Conservation (phyloP, 2,113 vertebrate genomes). For the Rhipidura dahli region DNA sequence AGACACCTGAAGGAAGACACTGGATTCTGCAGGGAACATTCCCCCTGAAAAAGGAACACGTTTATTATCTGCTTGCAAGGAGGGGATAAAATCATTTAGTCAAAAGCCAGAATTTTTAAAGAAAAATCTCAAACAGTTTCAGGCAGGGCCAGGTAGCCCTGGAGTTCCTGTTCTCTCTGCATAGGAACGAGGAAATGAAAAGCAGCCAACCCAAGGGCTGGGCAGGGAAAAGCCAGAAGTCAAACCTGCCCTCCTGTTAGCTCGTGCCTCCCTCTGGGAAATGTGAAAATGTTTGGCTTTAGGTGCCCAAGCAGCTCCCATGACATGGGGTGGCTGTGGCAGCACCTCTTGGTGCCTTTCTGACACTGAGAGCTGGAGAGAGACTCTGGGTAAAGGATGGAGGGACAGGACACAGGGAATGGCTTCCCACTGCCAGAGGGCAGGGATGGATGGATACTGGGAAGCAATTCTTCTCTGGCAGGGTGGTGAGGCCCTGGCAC, state of each 20-base stretch:
- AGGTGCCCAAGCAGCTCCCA: neutral
- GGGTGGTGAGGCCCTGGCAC: neutral
- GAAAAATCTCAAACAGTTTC: neutral
- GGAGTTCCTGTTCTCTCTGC: neutral
- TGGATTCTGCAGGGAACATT: neutral
- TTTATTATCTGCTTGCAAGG: neutral
- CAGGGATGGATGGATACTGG: accelerated
- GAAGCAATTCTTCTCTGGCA: accelerated
- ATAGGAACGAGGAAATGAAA: neutral
- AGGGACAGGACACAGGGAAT: neutral
- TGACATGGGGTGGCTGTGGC: accelerated
- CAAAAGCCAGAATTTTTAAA: neutral
- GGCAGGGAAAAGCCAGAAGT: neutral
- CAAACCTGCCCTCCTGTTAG: neutral
- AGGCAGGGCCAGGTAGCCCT: neutral
- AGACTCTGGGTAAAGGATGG: neutral
- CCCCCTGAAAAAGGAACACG: accelerated
- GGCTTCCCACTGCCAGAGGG: neutral
- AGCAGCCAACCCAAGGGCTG: too few species aligned
- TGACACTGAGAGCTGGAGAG: neutral
- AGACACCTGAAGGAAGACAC: neutral
- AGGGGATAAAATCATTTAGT: neutral
- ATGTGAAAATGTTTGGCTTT: neutral
- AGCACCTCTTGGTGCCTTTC: neutral
- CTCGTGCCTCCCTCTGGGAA: neutral